Percentiles rank a stretch among this genome's conserved stretches.
phyloP scores from a whole-genome alignment of 2,113 vertebrate genomes.

The Tapirus terrestris region DNA sequence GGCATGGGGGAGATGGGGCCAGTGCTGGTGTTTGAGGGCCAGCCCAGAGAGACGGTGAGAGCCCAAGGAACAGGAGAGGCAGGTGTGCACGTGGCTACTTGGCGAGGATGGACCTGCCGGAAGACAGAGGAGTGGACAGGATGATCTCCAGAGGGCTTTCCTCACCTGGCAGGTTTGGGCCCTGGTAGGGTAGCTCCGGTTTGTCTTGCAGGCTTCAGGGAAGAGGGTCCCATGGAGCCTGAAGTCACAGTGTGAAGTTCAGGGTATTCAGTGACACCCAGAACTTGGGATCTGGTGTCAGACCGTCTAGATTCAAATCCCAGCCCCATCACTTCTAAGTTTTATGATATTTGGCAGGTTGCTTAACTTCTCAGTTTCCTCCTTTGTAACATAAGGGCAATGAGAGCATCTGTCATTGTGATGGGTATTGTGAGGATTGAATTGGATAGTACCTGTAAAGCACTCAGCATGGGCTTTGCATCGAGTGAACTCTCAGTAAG shows the following conservation, averaged over 20 bases:
- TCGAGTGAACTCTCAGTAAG: rapidly evolving
- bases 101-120: neutral
- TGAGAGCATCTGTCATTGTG: rapidly evolving
- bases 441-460: rapidly evolving
- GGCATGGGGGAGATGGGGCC: neutral
- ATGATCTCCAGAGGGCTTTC: neutral
- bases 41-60: neutral
- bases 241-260: neutral
- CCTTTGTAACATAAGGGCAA: rapidly evolving
- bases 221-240: neutral
- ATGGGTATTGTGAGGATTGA: neutral
- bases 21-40: too few species aligned
- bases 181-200: too few species aligned
- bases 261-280: neutral
- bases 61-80: neutral
- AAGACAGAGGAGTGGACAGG: neutral
- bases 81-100: rapidly evolving
- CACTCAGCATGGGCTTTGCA: neutral
- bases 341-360: neutral
- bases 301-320: neutral
- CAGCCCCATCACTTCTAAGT: neutral
- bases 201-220: neutral
- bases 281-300: neutral
- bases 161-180: neutral
- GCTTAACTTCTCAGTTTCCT: neutral